Percentiles rank a stretch among this genome's conserved stretches.
Conservation (phyloP, 2,113 vertebrate species). For the Phyllopteryx taeniolatus region DNA sequence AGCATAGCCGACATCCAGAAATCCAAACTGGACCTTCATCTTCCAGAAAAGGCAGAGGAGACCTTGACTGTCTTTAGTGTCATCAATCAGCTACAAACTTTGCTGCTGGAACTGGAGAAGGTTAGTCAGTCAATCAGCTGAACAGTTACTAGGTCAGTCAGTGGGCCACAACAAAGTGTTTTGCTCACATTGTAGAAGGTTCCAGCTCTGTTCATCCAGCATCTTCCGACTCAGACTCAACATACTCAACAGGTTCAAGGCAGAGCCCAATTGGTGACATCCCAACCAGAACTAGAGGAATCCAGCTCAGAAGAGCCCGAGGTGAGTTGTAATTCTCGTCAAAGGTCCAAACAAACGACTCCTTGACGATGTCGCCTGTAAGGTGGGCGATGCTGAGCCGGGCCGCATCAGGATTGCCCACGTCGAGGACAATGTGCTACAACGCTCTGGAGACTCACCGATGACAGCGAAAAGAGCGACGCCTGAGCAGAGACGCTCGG, state of each 20-base stretch:
- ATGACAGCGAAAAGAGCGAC: slow-evolving; percentile 47
- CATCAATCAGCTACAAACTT: slow-evolving; percentile 73
- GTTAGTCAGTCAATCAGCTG: slow-evolving; percentile 32
- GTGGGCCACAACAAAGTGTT: not conserved
- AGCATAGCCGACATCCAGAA: slow-evolving; percentile 78
- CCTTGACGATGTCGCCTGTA: not conserved
- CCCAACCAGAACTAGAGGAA: not conserved
- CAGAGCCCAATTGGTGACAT: not conserved
- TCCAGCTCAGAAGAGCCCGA: slow-evolving; percentile 5
- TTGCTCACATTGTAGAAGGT: slow-evolving; percentile 43
- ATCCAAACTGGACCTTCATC: slow-evolving; percentile 74
- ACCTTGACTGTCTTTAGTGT: slow-evolving; percentile 79
- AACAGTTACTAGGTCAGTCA: fast-evolving
- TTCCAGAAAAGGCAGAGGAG: slow-evolving; percentile 73
- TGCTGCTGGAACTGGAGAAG: slow-evolving; percentile 81
- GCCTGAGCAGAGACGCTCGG: slow-evolving; percentile 46
- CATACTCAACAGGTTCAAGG: slow-evolving; percentile 10
- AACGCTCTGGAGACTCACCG: slow-evolving; percentile 52
- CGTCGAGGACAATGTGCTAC: slow-evolving; percentile 53
- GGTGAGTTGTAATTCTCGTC: slow-evolving; percentile 10
- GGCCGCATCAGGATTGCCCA: slow-evolving; percentile 58
- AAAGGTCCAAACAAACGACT: not conserved
- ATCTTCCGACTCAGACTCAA: slow-evolving; percentile 25
- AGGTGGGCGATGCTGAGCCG: slow-evolving; percentile 38
- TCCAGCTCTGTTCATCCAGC: slow-evolving; percentile 57